These are phyloP conservation scores for Mobula hypostoma DNA, from an alignment of 2,113 vertebrate genomes.

Conservation along the genomic window DNA sequence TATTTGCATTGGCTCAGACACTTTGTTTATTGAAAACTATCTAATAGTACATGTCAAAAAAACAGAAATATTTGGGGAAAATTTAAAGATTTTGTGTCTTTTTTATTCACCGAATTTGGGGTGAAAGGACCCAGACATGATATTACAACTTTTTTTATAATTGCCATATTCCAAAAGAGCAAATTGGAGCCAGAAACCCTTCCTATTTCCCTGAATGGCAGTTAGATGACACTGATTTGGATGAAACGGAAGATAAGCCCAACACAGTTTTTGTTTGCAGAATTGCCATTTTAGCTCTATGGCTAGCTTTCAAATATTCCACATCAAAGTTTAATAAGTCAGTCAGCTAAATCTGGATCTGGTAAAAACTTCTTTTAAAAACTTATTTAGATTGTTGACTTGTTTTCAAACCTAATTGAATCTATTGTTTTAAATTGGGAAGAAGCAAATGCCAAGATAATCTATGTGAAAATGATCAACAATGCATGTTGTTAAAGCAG, in stretches of 20 bases:
- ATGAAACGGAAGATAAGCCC: neutral
- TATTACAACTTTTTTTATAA: neutral
- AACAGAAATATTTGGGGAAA: slow-evolving; percentile 9
- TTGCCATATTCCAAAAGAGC: neutral
- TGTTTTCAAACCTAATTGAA: neutral
- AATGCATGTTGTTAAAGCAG: no score
- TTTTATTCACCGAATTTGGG: neutral
- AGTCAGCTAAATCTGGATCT: neutral
- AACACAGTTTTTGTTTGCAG: neutral
- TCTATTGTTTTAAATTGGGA: neutral
- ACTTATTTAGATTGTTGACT: neutral
- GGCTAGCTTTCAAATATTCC: neutral
- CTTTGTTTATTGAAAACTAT: neutral
- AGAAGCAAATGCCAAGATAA: no score
- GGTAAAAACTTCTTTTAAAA: neutral
- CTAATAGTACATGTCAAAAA: neutral
- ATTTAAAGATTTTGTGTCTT: neutral
- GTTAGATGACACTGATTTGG: neutral
- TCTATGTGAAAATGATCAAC: no score
- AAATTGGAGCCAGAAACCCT: neutral
- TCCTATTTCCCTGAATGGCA: neutral
- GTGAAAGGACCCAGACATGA: neutral
- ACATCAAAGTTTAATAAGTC: slow-evolving; percentile 1
- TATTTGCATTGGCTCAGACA: slow-evolving; percentile 20
- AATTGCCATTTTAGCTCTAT: neutral